Base-by-base conservation (phyloP, 2,888 invertebrate species). In the Strigamia transsilvanica region DNA sequence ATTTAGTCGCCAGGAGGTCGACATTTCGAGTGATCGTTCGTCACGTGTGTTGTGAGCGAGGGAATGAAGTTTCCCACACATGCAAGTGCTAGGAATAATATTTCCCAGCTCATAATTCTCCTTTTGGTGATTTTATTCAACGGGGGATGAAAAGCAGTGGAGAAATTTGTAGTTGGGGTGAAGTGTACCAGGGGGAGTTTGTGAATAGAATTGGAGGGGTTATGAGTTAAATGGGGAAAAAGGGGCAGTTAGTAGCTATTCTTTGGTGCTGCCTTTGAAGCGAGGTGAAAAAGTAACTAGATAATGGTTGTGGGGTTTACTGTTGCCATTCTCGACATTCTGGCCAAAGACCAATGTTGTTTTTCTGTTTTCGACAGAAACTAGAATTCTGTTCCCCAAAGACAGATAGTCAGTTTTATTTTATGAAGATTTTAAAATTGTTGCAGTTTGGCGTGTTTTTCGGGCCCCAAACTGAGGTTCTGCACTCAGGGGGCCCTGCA, bases 1-100 rank as follows among this genome's bases (percentile, higher is more conserved):
- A 73, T 73, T 73, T 73, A 73, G 27, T 23, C 32, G 27, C 73
- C 32, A 12, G 73, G 73, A 73, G 73, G 73, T 73, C 27, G 32
- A 73, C 1, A 32, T 73, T 73, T 73, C 9, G 6, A 6, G 3
- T 27, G 6, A 27, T 27, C 51, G 3, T 10, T 0, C 0, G 38
- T 38, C 6, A 10, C 38, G 27, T 27, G 27, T 6, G 38, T 38
- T 38, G 2, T 6, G 10, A 46, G 46, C 15, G 12, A 13, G 46
- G 46, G 46, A n/a, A 46, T n/a, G 13, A 46, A n/a, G 5, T 46
- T 46, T 46, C 46, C 46, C 46, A 46, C n/a, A n/a, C 10, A 46
- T 46, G 3, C n/a, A 46, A 46, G 46, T 46, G 15, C 4, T 15
- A 46, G 15, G 15, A 46, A 46, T 46, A 13, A 13, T 46, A 13